Evolutionary conservation across 2,113 vertebrate genomes (phyloP).

Genomic region (Seriola rivoliana): DNA sequence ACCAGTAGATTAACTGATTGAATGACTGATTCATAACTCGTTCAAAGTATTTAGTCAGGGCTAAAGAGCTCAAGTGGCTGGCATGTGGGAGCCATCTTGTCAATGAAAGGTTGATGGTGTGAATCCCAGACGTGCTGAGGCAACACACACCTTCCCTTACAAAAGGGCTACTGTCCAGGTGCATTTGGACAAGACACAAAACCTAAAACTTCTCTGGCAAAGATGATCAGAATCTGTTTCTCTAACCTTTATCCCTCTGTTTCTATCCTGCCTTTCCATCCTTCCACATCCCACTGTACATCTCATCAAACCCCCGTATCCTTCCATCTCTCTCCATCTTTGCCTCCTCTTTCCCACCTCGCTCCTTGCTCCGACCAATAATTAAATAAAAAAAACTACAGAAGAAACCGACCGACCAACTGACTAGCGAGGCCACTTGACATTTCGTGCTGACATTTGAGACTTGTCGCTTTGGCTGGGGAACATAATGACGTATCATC

Average conservation of each 20-base stretch:
- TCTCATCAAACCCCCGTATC: slow-evolving; percentile 23
- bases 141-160: not conserved
- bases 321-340: slow-evolving; percentile 35
- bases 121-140: not conserved
- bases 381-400: slow-evolving; percentile 50
- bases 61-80: not conserved
- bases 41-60: not conserved
- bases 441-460: slow-evolving; percentile 89
- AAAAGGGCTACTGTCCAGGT: not conserved
- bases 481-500: slow-evolving; percentile 87
- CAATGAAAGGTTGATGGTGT: not conserved
- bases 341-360: slow-evolving; percentile 12
- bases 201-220: not conserved
- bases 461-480: slow-evolving; percentile 81
- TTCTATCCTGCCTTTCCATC: not conserved
- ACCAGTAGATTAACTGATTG: not conserved
- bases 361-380: slow-evolving; percentile 42
- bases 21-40: not conserved
- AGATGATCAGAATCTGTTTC: slow-evolving; percentile 17
- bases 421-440: slow-evolving; percentile 83
- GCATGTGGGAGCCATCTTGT: not conserved
- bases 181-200: not conserved
- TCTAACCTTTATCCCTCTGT: not conserved
- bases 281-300: slow-evolving; percentile 7
- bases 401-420: slow-evolving; percentile 11